Evolutionary conservation across 92 coral and sea anemone species (phyloP).

Genomic region (Epizoanthus scotinus): DNA sequence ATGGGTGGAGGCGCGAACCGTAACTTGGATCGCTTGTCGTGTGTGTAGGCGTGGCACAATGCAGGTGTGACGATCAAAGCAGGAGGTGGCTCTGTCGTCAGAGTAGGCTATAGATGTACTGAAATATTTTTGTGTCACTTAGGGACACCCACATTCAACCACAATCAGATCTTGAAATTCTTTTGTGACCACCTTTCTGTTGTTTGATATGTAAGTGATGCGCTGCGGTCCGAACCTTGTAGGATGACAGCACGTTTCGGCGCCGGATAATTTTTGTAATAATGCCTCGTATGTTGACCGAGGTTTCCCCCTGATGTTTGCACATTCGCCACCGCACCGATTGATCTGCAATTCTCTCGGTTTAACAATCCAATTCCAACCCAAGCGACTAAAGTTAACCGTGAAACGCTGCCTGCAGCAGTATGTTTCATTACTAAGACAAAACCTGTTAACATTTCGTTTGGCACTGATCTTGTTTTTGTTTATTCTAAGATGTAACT

Average conservation of each 20-base stretch:
- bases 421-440: not conserved
- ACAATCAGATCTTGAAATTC: constrained; percentile 14
- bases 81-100: no score
- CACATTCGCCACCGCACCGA: constrained; percentile 17
- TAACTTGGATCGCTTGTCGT: no score
- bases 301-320: not conserved
- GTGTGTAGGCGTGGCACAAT: no score
- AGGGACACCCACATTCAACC: constrained; percentile 28
- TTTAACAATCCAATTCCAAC: constrained; percentile 18
- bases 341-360: not conserved
- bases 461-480: not conserved
- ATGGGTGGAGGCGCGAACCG: no score
- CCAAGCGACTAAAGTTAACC: not conserved
- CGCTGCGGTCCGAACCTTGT: not conserved
- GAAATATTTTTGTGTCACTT: no score
- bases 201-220: constrained; percentile 1
- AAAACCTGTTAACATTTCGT: constrained; percentile 15
- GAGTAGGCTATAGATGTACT: no score
- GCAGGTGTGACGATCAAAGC: no score
- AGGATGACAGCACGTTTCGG: constrained; percentile 7
- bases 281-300: not conserved
- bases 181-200: not conserved
- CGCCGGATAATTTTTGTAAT: not conserved
- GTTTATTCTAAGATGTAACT: not conserved
- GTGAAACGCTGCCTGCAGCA: constrained; percentile 6